These are phyloP conservation scores for Probaryconus sp. DNA, from an alignment of 1,140 invertebrate species.

Conservation along the genomic window DNA sequence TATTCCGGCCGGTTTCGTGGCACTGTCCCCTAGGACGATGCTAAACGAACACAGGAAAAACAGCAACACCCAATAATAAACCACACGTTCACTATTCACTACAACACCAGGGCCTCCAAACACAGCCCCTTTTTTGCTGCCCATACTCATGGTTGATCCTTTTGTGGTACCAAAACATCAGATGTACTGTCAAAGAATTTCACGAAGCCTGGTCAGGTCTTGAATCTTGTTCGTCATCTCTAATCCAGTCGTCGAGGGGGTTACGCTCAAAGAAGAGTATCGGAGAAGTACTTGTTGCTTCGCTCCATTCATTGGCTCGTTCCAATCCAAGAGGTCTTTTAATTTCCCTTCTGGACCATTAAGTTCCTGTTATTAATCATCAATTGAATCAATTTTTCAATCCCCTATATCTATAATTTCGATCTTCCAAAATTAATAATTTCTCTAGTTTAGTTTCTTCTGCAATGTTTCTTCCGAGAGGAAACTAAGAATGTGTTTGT, in stretches of 20 bases:
- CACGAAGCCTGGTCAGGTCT: background rate
- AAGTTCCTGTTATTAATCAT: no score
- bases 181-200: conserved; percentile 17
- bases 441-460: no score
- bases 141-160: conserved; percentile 37
- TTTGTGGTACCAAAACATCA: conserved; percentile 21
- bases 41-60: conserved; percentile 65
- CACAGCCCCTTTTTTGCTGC: conserved; percentile 42
- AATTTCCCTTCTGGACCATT: no score
- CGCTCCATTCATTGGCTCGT: conserved; percentile 13
- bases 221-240: conserved; percentile 19
- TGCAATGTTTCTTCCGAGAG: no score
- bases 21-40: conserved; percentile 19
- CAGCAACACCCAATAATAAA: conserved; percentile 70
- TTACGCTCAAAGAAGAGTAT: conserved; percentile 2
- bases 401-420: no score
- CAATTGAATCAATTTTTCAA: no score
- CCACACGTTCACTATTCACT: conserved; percentile 65
- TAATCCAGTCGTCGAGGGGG: background rate
- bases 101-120: conserved; percentile 43
- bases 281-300: conserved; percentile 38
- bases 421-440: no score
- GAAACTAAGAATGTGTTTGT: no score
- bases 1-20: conserved; percentile 71
- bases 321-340: no score